These are phyloP conservation scores for Zaprionus bogoriensis DNA, from an alignment of 2,888 invertebrate genomes.

Conservation along the genomic window DNA sequence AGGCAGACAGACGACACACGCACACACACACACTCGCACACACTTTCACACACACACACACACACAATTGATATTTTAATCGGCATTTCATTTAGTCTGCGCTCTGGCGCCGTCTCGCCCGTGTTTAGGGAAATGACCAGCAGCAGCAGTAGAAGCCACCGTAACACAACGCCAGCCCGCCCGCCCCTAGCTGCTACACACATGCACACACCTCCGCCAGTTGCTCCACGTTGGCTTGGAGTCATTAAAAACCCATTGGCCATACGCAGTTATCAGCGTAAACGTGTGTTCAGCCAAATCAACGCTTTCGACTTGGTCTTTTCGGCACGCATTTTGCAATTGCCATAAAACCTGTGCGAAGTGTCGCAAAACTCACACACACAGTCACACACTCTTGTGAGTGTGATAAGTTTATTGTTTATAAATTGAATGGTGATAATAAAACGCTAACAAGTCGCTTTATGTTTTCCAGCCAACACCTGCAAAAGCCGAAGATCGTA, in stretches of 20 bases:
- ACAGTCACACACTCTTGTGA: slow-evolving; percentile 7
- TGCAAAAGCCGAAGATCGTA: neutral
- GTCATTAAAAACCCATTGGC: slow-evolving; percentile 50
- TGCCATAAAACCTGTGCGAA: slow-evolving; percentile 51
- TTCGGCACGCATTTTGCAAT: slow-evolving; percentile 72
- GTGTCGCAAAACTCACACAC: slow-evolving; percentile 50
- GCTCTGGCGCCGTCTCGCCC: slow-evolving; percentile 51
- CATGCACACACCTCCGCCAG: slow-evolving; percentile 7
- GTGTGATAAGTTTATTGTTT: slow-evolving; percentile 35
- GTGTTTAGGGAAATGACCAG: slow-evolving; percentile 61
- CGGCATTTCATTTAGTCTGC: slow-evolving; percentile 70
- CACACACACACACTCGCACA: neutral
- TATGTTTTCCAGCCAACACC: slow-evolving; percentile 10
- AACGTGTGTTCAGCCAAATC: slow-evolving; percentile 49
- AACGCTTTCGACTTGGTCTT: slow-evolving; percentile 36
- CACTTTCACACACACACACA: neutral
- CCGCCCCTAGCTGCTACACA: neutral
- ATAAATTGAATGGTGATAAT: slow-evolving; percentile 33
- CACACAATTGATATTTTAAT: slow-evolving; percentile 67
- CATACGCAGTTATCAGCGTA: slow-evolving; percentile 33
- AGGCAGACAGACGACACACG: slow-evolving; percentile 21
- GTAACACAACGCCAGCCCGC: neutral
- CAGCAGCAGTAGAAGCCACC: slow-evolving; percentile 23
- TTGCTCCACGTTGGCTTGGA: neutral
- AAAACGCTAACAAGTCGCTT: slow-evolving; percentile 25